phyloP scores from a whole-genome alignment of 2,797 vertebrate genomes.

The Microcaecilia unicolor region DNA sequence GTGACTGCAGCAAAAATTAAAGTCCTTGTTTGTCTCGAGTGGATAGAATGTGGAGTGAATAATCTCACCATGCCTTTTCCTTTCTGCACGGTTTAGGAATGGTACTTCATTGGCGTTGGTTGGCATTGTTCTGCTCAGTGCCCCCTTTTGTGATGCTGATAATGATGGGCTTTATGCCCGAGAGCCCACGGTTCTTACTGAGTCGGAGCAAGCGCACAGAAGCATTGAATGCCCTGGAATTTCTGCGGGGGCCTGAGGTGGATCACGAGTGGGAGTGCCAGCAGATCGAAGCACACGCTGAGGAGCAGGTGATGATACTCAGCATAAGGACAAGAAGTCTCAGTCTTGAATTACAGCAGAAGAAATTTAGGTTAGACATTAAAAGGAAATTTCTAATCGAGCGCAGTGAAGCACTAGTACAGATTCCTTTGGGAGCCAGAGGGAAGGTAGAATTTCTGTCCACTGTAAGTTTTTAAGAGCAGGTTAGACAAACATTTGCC shows the following conservation, averaged over 20 bases:
- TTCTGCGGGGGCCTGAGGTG: conserved; percentile 69
- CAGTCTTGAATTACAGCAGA: too few species aligned
- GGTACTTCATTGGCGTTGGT: conserved; percentile 77
- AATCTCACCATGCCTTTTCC: neutral
- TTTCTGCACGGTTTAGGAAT: conserved; percentile 37
- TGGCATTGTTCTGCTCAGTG: conserved; percentile 72
- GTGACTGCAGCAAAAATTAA: too few species aligned
- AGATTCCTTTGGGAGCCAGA: too few species aligned
- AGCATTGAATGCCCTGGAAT: conserved; percentile 64
- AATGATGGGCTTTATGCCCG: conserved; percentile 82
- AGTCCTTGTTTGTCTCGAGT: too few species aligned
- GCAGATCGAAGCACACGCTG: conserved; percentile 52
- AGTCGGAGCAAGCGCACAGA: conserved; percentile 56
- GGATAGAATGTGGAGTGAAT: too few species aligned
- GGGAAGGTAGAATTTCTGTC: too few species aligned
- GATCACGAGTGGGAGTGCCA: conserved; percentile 64
- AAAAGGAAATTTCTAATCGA: too few species aligned
- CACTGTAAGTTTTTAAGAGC: too few species aligned
- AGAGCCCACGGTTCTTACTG: conserved; percentile 81
- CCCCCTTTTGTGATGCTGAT: conserved; percentile 71
- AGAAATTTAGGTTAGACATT: too few species aligned
- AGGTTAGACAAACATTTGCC: too few species aligned
- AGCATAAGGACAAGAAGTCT: too few species aligned
- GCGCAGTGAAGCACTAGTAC: too few species aligned
- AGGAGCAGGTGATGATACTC: conserved; percentile 76